Base-by-base conservation (phyloP, 1,140 invertebrate genomes). In the Heliothis virescens region DNA sequence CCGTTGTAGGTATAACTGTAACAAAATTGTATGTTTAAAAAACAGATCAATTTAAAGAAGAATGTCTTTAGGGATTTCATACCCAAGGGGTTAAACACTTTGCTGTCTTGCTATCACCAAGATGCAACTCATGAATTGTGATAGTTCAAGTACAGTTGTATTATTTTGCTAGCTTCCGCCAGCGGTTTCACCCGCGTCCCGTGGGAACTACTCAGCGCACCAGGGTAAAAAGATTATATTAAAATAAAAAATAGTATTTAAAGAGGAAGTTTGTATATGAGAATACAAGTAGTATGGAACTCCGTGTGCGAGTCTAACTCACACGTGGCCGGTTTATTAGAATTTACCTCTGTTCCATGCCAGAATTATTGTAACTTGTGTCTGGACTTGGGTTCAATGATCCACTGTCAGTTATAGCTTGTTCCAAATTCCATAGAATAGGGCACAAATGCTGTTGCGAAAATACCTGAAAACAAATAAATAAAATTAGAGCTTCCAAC, bases 351-450 rank as follows among this genome's bases (percentile, higher is more conserved):
- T 91, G 90, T 16, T 92, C 90, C 62, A 86, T 77, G 73, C 84
- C 82, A 21, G 85, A 89, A 80, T 86, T 92, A 83, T 89, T 90
- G 60, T 82, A 88, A 84, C 90, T 92, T 12, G 82, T 84, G 26
- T 94, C 89, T 12, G 83, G 82, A 73, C 85, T 92, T 29, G 81
- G 71, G 48, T 87, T 86, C 34, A 90, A 79, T 13, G 86, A 82
- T 12, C 83, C 84, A 80, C 86, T 91, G 60, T 90, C 89, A 5
- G 82, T 87, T n/a, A 95, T 89, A 0, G 92, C 93, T 77, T 93
- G 92, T 90, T 96, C 96, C 41, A 96, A 90, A 85, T 95, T 95
- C 81, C 90, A 88, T 63, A 96, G 84, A 78, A 95, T 92, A 1
- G 91, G 87, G 7, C 95, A 87, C 11, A 96, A 85, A 88, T 96